These are phyloP conservation scores for Argentina silus DNA, from an alignment of 2,797 vertebrate genomes.

Conservation along the genomic window DNA sequence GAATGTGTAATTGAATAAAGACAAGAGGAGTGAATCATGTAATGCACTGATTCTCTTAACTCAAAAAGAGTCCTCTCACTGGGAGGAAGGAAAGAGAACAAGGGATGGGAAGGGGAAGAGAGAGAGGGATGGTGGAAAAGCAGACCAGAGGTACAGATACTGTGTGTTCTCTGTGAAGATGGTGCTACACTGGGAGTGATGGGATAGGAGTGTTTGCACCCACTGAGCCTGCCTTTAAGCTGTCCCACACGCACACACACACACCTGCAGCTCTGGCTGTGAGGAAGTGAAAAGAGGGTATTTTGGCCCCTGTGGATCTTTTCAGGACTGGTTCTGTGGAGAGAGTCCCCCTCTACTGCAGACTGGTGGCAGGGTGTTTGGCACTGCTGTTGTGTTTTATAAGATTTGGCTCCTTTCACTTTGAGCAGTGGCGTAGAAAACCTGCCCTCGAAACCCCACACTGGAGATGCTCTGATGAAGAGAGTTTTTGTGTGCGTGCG, in stretches of 20 bases:
- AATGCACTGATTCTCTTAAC: neutral
- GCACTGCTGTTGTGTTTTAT: neutral
- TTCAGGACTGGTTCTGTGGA: neutral
- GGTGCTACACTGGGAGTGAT: no score
- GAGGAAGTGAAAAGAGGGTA: conserved; percentile 1
- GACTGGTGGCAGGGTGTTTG: neutral
- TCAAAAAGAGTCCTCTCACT: neutral
- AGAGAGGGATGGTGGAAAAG: neutral
- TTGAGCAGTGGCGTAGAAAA: conserved; percentile 18
- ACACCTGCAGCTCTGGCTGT: conserved; percentile 1
- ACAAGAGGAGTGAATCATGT: neutral
- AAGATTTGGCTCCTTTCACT: conserved; percentile 9
- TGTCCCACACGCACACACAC: neutral
- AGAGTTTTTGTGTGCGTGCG: no score
- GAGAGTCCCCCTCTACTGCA: neutral
- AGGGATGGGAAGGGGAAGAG: neutral
- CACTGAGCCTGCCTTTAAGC: neutral
- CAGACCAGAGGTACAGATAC: no score
- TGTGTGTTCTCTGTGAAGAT: no score
- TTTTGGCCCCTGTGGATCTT: neutral
- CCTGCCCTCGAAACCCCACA: neutral
- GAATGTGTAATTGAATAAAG: neutral
- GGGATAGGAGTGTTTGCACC: neutral
- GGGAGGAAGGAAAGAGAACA: neutral
- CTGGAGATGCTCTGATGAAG: neutral